These are phyloP conservation scores for Catharus ustulatus DNA, from an alignment of 2,797 vertebrate species.

Conservation along the genomic window DNA sequence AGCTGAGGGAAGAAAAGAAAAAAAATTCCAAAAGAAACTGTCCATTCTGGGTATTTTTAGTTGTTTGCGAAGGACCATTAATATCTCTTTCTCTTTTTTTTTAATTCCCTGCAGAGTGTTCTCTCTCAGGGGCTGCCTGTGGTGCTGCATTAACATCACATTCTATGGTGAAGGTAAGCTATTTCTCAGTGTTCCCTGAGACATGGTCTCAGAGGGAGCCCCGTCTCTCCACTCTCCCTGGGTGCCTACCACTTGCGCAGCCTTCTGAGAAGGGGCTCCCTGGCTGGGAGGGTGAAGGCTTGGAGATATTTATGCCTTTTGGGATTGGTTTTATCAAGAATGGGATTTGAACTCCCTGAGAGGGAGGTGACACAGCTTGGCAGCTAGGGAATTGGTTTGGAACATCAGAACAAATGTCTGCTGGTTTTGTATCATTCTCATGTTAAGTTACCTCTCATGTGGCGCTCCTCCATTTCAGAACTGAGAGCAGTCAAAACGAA, in stretches of 20 bases:
- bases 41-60: constrained; percentile 50
- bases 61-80: constrained; percentile 45
- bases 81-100: not conserved
- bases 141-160: not conserved
- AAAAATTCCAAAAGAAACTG: not conserved
- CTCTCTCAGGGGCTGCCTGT: not conserved
- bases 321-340: not conserved
- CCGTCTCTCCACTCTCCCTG: not conserved
- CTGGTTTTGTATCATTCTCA: not conserved
- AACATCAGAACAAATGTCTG: not conserved
- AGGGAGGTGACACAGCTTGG: not conserved
- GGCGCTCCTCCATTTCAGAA: not conserved
- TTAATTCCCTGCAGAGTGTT: not conserved
- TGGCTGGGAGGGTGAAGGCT: not conserved
- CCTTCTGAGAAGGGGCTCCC: not conserved
- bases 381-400: not conserved
- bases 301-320: not conserved
- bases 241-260: not conserved
- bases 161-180: not conserved
- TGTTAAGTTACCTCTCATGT: not conserved
- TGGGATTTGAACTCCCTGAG: not conserved
- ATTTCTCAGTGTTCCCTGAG: not conserved
- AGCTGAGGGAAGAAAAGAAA: not conserved
- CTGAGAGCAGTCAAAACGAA: not conserved
- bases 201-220: not conserved